Conservation (phyloP, 2,797 vertebrate species). For the Pipistrellus kuhlii region DNA sequence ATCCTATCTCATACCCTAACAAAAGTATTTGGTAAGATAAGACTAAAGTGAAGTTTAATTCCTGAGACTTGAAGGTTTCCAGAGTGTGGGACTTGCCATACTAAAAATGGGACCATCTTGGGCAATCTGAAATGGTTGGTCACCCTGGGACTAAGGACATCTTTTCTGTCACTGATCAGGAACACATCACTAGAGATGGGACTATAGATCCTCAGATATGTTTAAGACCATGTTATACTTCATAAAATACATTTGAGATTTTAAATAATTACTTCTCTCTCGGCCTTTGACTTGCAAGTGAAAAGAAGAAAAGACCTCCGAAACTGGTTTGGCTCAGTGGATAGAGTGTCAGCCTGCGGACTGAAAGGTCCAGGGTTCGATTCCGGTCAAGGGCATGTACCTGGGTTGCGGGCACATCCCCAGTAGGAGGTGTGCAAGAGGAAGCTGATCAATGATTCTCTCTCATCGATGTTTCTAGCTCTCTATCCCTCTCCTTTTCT, state of each 20-base stretch:
- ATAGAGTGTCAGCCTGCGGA: too few species aligned
- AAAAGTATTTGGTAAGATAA: slow-evolving; percentile 19
- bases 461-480: too few species aligned
- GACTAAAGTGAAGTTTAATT: background rate
- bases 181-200: background rate
- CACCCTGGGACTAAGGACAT: background rate
- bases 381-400: too few species aligned
- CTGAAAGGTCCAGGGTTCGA: too few species aligned
- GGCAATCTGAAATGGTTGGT: background rate
- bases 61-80: background rate
- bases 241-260: background rate
- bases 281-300: background rate
- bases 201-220: background rate
- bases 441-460: too few species aligned
- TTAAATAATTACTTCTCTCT: slow-evolving; percentile 3
- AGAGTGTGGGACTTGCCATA: background rate
- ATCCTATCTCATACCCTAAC: background rate
- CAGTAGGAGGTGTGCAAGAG: too few species aligned
- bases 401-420: too few species aligned
- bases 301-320: background rate
- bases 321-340: too few species aligned
- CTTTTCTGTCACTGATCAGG: background rate
- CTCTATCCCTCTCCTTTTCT: too few species aligned
- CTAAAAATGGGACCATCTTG: background rate
- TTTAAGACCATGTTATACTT: background rate